Conservation (phyloP, 2,113 vertebrate genomes). For the Rhombomys opimus region DNA sequence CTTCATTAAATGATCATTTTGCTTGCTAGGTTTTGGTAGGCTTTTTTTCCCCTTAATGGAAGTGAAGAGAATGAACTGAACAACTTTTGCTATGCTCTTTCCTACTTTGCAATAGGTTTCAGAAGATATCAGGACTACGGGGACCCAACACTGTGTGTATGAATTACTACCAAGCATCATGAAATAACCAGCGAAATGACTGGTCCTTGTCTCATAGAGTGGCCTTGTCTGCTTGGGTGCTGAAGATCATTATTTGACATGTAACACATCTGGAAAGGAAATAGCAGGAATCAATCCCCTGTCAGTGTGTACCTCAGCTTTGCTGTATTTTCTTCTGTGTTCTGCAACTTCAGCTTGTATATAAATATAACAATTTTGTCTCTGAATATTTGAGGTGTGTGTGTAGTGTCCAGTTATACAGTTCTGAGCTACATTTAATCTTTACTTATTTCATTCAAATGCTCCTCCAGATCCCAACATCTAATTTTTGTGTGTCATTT, state of each 20-base stretch:
- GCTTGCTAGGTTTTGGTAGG: not conserved
- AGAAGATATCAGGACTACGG: not conserved
- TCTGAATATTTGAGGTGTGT: not conserved
- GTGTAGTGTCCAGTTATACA: not conserved
- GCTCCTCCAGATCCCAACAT: not conserved
- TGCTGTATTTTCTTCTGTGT: not conserved
- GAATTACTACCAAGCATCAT: not conserved
- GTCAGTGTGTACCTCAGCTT: constrained; percentile 37
- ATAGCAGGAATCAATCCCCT: constrained; percentile 15
- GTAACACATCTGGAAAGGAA: constrained; percentile 48
- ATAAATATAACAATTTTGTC: not conserved
- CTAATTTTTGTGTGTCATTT: not conserved
- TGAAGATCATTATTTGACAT: constrained; percentile 64
- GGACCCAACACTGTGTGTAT: not conserved
- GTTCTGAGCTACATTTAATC: not conserved
- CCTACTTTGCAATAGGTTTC: not conserved
- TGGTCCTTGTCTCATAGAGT: not conserved
- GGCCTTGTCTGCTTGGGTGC: constrained; percentile 45
- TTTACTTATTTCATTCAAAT: constrained; percentile 27
- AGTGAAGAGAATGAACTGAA: not conserved
- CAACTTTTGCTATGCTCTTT: not conserved
- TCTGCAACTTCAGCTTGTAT: not conserved
- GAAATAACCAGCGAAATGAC: constrained; percentile 34
- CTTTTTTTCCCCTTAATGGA: not conserved
- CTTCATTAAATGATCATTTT: not conserved